Base-by-base conservation (phyloP, 2,113 vertebrate genomes). In the Percopsis transmontana region DNA sequence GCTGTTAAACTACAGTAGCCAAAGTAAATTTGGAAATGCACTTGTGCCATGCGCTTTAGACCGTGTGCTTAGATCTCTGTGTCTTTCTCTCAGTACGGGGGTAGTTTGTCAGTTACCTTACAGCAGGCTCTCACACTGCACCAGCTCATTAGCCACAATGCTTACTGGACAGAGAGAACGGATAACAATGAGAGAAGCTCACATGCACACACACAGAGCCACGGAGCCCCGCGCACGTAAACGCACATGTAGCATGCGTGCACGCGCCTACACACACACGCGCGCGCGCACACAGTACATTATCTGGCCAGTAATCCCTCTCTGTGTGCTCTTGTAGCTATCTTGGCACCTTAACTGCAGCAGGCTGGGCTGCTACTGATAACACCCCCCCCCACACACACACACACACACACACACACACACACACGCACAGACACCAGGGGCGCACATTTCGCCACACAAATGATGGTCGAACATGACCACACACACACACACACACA, bases 331-430 rank as follows among this genome's bases (percentile, higher is more conserved):
- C 70, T 73, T 19, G 66, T 67, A 56, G 40, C 68, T 58, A 68
- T 83, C 72, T 42, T 50, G 48, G 19, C 48, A 50, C 18, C 48
- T 19, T 82, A 40, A 82, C 69, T 73, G 69, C 58, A 60, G 66
- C 82, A 77, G 74, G 82, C 82, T 85, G 80, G 73, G 53, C 62
- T 27, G 45, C 81, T 40, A 67, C 77, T 79, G 82, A 87, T 83
- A 87, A 79, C 18, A 50, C 45, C 18, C 54, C 42, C 5, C 52
- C 1, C n/a, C 51, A 63, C 68, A 68, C 62, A 33, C 47, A 48
- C 23, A 3, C 52, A 59, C 62, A 70, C 66, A 63, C 16, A 41
- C 21, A 11, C 47, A 39, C 23, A 27, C 20, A 33, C 39, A 42
- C 40, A n/a, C 40, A 50, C 27, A 47, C 50, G 20, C 59, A 14